phyloP scores from a whole-genome alignment of 2,888 invertebrate genomes.

The Dicycla oo region DNA sequence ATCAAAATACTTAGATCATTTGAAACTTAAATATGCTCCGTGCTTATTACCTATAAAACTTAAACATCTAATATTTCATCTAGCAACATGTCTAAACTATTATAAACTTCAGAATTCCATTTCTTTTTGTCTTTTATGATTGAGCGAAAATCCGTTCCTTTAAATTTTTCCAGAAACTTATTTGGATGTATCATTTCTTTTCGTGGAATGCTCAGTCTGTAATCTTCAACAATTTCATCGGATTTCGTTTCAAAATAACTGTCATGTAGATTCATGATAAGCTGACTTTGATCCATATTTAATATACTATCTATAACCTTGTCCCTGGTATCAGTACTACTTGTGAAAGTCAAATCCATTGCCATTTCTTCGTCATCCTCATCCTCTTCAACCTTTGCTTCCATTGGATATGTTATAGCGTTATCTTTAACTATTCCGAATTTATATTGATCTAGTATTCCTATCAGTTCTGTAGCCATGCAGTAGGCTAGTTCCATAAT shows the following conservation, averaged over 20 bases:
- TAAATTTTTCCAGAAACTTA: slow-evolving; percentile 71
- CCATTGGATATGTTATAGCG: slow-evolving; percentile 30
- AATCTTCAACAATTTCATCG: slow-evolving; percentile 50
- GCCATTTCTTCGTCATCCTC: slow-evolving; percentile 42
- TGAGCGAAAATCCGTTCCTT: slow-evolving; percentile 86
- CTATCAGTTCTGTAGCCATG: slow-evolving; percentile 85
- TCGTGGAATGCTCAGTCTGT: slow-evolving; percentile 16
- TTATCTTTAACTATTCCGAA: slow-evolving; percentile 66
- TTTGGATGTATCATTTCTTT: slow-evolving; percentile 63
- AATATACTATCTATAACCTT: slow-evolving; percentile 90
- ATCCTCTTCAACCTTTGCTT: slow-evolving; percentile 10
- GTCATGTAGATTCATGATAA: slow-evolving; percentile 89
- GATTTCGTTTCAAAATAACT: slow-evolving; percentile 59
- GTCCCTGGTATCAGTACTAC: slow-evolving; percentile 37
- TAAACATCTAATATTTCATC: slow-evolving; percentile 62
- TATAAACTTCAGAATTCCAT: slow-evolving; percentile 89
- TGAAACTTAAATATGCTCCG: slow-evolving; percentile 9
- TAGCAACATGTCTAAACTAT: slow-evolving; percentile 80
- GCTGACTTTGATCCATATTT: slow-evolving; percentile 87
- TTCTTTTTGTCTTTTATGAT: slow-evolving; percentile 89
- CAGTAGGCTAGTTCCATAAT: slow-evolving; percentile 91
- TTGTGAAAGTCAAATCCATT: slow-evolving; percentile 39
- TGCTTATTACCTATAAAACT: slow-evolving; percentile 18
- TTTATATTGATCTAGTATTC: slow-evolving; percentile 87
- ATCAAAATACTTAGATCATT: slow-evolving; percentile 29